These are phyloP conservation scores for Eulemur rubriventer DNA, from an alignment of 2,797 vertebrate species.

Conservation along the genomic window DNA sequence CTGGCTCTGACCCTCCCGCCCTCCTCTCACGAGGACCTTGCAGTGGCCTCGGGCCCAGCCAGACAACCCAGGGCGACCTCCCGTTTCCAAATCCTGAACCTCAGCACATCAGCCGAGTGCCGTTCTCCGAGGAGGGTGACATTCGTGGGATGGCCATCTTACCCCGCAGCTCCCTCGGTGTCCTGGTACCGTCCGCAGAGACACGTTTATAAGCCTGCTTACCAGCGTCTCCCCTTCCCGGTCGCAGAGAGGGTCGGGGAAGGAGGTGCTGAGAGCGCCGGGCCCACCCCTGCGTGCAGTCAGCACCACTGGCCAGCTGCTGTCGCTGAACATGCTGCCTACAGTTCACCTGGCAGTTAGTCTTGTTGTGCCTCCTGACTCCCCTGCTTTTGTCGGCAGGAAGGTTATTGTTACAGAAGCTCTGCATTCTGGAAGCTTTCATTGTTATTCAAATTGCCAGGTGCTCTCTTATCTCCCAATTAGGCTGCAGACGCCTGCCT, in stretches of 20 bases:
- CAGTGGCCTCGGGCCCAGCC: fast-evolving
- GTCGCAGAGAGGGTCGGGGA: fast-evolving
- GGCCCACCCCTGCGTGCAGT: fast-evolving
- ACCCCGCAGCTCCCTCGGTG: fast-evolving
- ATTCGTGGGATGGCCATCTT: fast-evolving
- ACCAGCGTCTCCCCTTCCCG: fast-evolving
- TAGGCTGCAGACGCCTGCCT: neutral
- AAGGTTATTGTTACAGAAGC: neutral
- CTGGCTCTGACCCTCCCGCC: neutral
- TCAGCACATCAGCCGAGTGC: no score
- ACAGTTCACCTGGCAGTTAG: neutral
- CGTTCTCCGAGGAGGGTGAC: fast-evolving
- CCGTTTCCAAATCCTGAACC: fast-evolving
- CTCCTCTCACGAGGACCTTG: no score
- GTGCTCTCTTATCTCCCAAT: neutral
- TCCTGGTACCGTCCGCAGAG: neutral
- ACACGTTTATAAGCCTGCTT: neutral
- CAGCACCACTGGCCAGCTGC: fast-evolving
- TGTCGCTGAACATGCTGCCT: fast-evolving
- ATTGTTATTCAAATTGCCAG: slow-evolving; percentile 65
- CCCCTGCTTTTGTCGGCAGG: neutral
- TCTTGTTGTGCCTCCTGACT: neutral
- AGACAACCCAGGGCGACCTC: fast-evolving
- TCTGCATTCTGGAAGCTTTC: neutral
- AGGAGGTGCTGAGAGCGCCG: fast-evolving